Evolutionary conservation across 1,140 invertebrate species (phyloP).

Genomic region (Propsilocerus akamusi): DNA sequence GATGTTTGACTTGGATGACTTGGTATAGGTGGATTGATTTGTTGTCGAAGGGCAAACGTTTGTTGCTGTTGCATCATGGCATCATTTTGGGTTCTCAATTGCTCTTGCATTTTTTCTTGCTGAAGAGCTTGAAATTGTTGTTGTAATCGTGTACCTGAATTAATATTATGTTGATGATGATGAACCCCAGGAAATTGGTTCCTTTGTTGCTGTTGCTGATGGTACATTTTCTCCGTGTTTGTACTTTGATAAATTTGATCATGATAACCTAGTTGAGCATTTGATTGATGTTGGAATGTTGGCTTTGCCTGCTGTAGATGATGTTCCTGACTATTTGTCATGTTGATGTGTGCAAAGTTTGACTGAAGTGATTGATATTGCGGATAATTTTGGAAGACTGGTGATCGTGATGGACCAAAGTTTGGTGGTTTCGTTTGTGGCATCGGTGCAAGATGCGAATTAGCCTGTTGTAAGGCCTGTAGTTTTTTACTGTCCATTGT

Average conservation of each 20-base stretch:
- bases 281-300: constrained; percentile 18
- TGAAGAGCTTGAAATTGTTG: constrained; percentile 32
- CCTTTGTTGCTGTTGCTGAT: not conserved
- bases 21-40: constrained; percentile 26
- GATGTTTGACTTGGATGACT: constrained; percentile 28
- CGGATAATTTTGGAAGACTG: constrained; percentile 9
- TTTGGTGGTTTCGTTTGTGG: constrained; percentile 27
- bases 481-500: constrained; percentile 50
- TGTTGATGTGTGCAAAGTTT: constrained; percentile 1
- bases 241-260: constrained; percentile 12
- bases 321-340: constrained; percentile 18
- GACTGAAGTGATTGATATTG: constrained; percentile 7
- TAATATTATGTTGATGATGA: constrained; percentile 23
- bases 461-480: constrained; percentile 21
- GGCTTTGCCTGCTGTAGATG: constrained; percentile 13
- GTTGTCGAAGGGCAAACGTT: constrained; percentile 35
- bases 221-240: constrained; percentile 13
- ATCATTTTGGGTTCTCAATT: constrained; percentile 36
- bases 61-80: constrained; percentile 37
- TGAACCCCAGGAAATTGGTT: constrained; percentile 6
- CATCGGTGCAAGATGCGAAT: constrained; percentile 19
- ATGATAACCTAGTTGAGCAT: constrained; percentile 18
- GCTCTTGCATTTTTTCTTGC: constrained; percentile 37
- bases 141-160: constrained; percentile 21
- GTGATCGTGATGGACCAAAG: constrained; percentile 17